Conservation (phyloP, 2,888 invertebrate genomes). For the Homarus gammarus region DNA sequence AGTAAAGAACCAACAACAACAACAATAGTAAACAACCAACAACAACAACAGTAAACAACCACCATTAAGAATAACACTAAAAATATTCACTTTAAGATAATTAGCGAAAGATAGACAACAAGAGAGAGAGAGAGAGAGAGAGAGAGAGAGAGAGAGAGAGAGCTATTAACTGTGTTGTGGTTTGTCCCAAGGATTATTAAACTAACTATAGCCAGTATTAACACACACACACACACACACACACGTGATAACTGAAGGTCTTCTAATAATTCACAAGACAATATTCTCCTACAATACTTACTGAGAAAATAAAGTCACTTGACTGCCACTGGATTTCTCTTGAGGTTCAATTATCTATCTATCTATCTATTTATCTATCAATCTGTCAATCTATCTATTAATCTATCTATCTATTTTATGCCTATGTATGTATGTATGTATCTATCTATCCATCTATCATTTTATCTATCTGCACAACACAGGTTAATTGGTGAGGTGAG, state of each 20-base stretch:
- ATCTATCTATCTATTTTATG: not conserved
- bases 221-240: not conserved
- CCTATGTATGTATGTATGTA: not conserved
- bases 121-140: too few relatives aligned
- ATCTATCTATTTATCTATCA: constrained; percentile 32
- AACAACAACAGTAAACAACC: too few relatives aligned
- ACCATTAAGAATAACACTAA: too few relatives aligned
- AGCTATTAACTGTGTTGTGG: not conserved
- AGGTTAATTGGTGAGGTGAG: not conserved
- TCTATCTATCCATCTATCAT: constrained; percentile 20
- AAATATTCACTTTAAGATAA: too few relatives aligned
- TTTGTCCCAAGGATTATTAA: not conserved
- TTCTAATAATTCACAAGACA: not conserved
- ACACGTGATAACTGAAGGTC: not conserved
- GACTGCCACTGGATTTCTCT: not conserved
- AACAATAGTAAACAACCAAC: too few relatives aligned
- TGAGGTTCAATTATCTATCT: too few relatives aligned
- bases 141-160: too few relatives aligned
- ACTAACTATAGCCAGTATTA: too few relatives aligned
- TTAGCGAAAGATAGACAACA: too few relatives aligned
- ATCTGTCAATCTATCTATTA: constrained; percentile 24
- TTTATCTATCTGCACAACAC: constrained; percentile 9
- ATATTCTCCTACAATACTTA: not conserved
- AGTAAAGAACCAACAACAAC: too few relatives aligned
- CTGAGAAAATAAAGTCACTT: not conserved